Evolutionary conservation across 1,140 invertebrate genomes (phyloP), one percentile per base, ranked within the genome.

Genomic region (Cardiocondyla obscurior): DNA sequence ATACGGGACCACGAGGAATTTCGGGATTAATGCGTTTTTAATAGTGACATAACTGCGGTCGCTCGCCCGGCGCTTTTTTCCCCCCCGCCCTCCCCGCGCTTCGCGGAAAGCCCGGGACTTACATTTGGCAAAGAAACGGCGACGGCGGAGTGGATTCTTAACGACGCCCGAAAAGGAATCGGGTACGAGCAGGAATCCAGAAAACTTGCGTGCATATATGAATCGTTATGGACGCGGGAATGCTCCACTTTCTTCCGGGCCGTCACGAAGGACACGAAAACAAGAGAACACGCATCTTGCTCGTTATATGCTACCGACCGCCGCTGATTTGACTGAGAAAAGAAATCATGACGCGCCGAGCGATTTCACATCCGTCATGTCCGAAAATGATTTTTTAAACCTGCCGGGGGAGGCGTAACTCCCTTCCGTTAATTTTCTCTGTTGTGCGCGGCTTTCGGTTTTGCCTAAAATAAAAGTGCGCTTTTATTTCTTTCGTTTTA

Each of bases 11-110:
- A 62, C 28, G 46, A n/a, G n/a, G 55, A 86, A 91, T 90, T 62
- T 85, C 81, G 73, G 86, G 84, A 92, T 91, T 90, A 91, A 92
- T 91, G 90, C 81, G 87, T 90, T 92, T 92, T 92, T 92, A 92
- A 92, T 91, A 91, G 89, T 90, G 90, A 87, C 88, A 90, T 89
- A 90, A 90, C 85, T 89, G 73, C 82, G 74, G 58, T 55, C 76
- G 86, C 69, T 73, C 85, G 86, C 69, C 60, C 55, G 0, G 70
- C 19, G 57, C 60, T 60, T 69, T 76, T 16, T 53, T 58, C 42
- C 2, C 0, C 64, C 8, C 51, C 53, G 85, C 42, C 0, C 64
- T 6, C 51, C 53, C 82, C 42, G 64, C 55, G 64, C 42, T 86
- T 72, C 49, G 79, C 70, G 81, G 79, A 83, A 86, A 77, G 79